Evolutionary conservation across 2,888 invertebrate species (phyloP), one percentile per base, ranked within the genome.

Genomic region (Lottia gigantea): DNA sequence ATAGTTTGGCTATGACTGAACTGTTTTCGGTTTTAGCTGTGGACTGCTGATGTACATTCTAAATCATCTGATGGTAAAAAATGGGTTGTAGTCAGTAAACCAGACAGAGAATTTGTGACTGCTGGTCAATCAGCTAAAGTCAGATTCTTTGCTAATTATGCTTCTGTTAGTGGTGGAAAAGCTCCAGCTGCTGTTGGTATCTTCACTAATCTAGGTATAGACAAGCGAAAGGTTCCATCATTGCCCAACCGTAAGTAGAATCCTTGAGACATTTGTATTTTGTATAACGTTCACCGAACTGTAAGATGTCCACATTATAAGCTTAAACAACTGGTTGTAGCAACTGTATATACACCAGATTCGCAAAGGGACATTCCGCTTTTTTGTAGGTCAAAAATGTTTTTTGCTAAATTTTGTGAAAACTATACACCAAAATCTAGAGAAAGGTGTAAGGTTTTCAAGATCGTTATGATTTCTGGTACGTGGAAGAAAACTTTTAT

Each of bases 81-180:
- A 15, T 75, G 75, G 75, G 61, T 66, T 0, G 49, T 75, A 19
- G 71, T 75, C 63, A 75, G 73, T 63, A 69, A 70, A 23, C 49
- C 62, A 26, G 73, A 75, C 40, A 64, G 71, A 14, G 61, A 71
- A n/a, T 67, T 70, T 16, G 73, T 55, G 62, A 19, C 55, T 12
- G 19, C 67, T 2, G 71, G 71, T 6, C 61, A 65, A 14, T 62
- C 71, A 26, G 23, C 68, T 26, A 26, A 62, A 25, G 16, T 71
- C 12, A 25, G 71, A 16, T 75, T 75, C 67, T 73, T 73, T 23
- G 75, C 66, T 31, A 73, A 73, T 49, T 73, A 69, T 62, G 45
- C 25, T 23, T 47, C 46, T 19, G 45, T 23, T 12, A 47, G 46
- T 26, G 47, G 47, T 25, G 66, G 55, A 11, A 55, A 55, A 15